Percentiles rank a stretch among this genome's conserved stretches.
Conservation (phyloP, 1,140 invertebrate species). For the Musca vetustissima region DNA sequence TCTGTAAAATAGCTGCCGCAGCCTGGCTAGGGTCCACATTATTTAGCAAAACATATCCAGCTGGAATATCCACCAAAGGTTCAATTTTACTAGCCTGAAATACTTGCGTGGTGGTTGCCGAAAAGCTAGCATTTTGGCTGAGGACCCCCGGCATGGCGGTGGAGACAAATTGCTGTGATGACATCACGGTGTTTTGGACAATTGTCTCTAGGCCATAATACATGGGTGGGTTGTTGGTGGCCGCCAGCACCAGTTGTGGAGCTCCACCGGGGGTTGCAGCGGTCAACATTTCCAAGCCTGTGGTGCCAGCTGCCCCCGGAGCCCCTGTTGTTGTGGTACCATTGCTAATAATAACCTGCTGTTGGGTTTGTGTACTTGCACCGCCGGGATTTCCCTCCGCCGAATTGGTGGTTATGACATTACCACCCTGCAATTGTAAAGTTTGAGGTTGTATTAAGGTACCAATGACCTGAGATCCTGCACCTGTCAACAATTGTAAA, state of each 20-base stretch:
- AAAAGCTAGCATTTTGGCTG: slow-evolving; percentile 75
- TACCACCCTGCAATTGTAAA: slow-evolving; percentile 55
- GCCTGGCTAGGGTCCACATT: slow-evolving; percentile 51
- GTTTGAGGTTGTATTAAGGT: slow-evolving; percentile 67
- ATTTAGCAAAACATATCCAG: slow-evolving; percentile 72
- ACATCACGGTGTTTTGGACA: slow-evolving; percentile 83
- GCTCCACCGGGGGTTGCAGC: slow-evolving; percentile 67
- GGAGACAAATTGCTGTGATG: slow-evolving; percentile 77
- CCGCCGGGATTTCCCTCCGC: slow-evolving; percentile 24
- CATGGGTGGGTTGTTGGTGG: slow-evolving; percentile 69
- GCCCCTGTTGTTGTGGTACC: background rate
- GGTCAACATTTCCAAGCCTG: slow-evolving; percentile 66
- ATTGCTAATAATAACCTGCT: slow-evolving; percentile 42
- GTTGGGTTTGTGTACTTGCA: slow-evolving; percentile 40
- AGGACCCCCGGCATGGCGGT: slow-evolving; percentile 75
- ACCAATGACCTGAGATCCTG: slow-evolving; percentile 55
- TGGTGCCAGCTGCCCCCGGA: background rate
- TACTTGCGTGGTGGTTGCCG: slow-evolving; percentile 74
- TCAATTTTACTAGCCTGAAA: slow-evolving; percentile 77
- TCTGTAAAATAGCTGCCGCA: slow-evolving; percentile 3
- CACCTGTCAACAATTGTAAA: slow-evolving; percentile 41
- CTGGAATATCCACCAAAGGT: slow-evolving; percentile 72
- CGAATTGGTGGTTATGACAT: slow-evolving; percentile 42
- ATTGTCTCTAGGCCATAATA: slow-evolving; percentile 81
- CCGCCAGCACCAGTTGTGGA: slow-evolving; percentile 67